Conservation (phyloP, 2,113 vertebrate genomes). For the Origma solitaria region DNA sequence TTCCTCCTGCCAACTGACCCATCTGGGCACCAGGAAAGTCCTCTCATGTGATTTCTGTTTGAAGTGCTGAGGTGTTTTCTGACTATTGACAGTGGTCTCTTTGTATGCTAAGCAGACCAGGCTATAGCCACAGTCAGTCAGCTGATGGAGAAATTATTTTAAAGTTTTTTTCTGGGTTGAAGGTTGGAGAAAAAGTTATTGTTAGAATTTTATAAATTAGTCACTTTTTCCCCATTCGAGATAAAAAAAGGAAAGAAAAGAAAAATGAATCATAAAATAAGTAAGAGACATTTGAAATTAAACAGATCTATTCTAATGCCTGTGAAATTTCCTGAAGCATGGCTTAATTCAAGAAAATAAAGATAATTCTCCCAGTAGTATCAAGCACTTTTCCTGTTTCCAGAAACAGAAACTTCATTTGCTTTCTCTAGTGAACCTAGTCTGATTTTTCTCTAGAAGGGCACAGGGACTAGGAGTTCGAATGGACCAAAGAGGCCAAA, state of each 20-base stretch:
- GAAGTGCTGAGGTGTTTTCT: background rate
- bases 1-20: background rate
- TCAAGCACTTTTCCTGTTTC: background rate
- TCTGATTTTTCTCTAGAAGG: background rate
- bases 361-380: background rate
- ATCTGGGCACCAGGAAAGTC: background rate
- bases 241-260: background rate
- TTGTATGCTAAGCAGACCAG: background rate
- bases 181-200: background rate
- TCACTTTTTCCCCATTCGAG: background rate
- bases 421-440: background rate
- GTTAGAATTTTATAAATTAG: background rate
- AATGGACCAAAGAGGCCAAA: background rate
- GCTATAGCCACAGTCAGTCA: background rate
- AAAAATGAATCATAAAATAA: background rate
- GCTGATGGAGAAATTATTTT: background rate
- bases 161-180: background rate
- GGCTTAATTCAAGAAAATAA: background rate
- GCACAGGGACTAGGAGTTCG: background rate
- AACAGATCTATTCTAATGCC: background rate
- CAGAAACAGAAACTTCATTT: background rate
- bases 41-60: slow-evolving; percentile 15
- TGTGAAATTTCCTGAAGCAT: background rate
- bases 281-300: background rate
- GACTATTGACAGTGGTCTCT: background rate